Evolutionary conservation across 2,113 vertebrate genomes (phyloP), one percentile per base, ranked within the genome.

Genomic region (Lathamus discolor): DNA sequence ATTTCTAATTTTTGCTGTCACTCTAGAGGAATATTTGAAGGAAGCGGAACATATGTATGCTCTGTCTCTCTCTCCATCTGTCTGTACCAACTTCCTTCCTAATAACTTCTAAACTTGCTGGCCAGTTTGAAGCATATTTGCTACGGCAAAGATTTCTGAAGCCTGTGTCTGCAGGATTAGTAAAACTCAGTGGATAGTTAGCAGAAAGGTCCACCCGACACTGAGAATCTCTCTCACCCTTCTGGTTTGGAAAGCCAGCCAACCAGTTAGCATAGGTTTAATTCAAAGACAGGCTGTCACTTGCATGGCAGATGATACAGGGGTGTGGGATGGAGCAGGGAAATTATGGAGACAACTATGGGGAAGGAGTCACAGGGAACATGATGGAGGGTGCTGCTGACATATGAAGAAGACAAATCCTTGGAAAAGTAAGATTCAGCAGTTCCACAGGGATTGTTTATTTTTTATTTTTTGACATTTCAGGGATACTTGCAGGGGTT

Each of bases 261-360:
- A 33, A 25, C 28, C 3, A 2, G 25, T 3, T 13, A 17, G 28
- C 69, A 29, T 4, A 9, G 0, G 6, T 29, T 43, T 25, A 51
- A 41, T 17, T 55, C 59, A 49, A 79, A 27, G 59, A 7, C 28
- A 46, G 41, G 17, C 31, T 72, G 72, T 16, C 2, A 3, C 61
- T 46, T 7, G 29, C 39, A 33, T n/a, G 46, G 25, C 33, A 33
- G 29, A 17, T 13, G 19, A 9, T 4, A 11, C 1, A 18, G 37
- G 28, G 13, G 8, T 33, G 20, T 3, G 39, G 37, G 63, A 66
- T 14, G 6, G 33, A 48, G 69, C 51, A 24, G 69, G 27, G 51
- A 18, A n/a, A 62, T 5, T 22, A 29, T 14, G 37, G 74, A 51
- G 52, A 62, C 27, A 51, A 3, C 78, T n/a, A 33, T 9, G 29